Evolutionary conservation across 2,888 invertebrate species (phyloP).

Genomic region (Steromphala cineraria): DNA sequence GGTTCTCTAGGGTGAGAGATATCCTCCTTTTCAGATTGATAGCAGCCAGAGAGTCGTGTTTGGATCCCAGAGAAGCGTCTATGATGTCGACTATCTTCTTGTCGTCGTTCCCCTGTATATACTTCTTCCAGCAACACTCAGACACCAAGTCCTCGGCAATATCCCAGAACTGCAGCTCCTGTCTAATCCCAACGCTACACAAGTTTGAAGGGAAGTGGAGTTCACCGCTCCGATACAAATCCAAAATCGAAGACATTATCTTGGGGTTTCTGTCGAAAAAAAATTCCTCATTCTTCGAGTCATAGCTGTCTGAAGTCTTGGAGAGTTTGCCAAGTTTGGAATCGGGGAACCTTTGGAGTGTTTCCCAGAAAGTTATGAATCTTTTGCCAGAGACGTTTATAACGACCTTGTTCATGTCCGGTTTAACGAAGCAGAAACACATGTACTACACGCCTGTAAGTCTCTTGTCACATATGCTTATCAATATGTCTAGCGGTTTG

Average conservation of each 20-base stretch:
- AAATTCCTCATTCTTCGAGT: constrained; percentile 32
- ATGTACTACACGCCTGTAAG: neutral
- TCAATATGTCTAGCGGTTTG: no score
- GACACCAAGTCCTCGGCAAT: constrained; percentile 51
- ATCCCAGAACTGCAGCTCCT: constrained; percentile 59
- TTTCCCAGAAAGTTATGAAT: constrained; percentile 34
- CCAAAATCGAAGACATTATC: constrained; percentile 49
- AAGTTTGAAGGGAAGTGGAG: constrained; percentile 57
- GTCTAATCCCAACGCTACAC: constrained; percentile 54
- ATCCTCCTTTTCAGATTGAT: neutral
- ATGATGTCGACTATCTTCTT: constrained; percentile 27
- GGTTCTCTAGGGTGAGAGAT: constrained; percentile 26
- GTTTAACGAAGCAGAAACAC: neutral
- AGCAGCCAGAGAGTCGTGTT: neutral
- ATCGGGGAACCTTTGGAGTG: constrained; percentile 33
- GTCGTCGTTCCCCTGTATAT: neutral
- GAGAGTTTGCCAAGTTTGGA: constrained; percentile 41
- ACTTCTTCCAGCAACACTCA: constrained; percentile 48
- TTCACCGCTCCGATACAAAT: constrained; percentile 49
- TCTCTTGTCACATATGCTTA: no score
- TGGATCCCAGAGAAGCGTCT: constrained; percentile 17
- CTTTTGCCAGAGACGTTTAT: constrained; percentile 46
- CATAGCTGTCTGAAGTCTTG: constrained; percentile 24
- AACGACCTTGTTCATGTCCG: neutral
- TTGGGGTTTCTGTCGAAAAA: constrained; percentile 58